Evolutionary conservation across 2,113 vertebrate species (phyloP).

Genomic region (Chascanopsetta lugubris): DNA sequence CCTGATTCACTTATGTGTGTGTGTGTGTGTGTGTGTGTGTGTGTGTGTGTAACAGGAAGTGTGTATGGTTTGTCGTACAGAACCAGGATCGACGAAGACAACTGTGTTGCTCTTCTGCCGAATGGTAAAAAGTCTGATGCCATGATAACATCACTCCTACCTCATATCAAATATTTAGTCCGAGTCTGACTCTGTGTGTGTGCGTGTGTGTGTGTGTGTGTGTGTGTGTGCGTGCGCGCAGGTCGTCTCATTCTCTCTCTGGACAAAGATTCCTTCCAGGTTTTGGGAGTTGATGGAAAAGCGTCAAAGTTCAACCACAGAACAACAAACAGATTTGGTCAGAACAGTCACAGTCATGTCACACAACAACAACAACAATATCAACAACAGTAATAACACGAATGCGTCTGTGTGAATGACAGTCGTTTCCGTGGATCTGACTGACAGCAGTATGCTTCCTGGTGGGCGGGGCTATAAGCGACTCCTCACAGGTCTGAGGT

Average conservation of each 20-base stretch:
- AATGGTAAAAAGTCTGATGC: slow-evolving; percentile 77
- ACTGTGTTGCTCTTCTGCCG: slow-evolving; percentile 84
- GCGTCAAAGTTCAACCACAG: slow-evolving; percentile 87
- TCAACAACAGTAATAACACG: too few relatives aligned
- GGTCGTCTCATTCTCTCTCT: slow-evolving; percentile 90
- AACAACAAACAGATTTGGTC: slow-evolving; percentile 85
- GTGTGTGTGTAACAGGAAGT: slow-evolving; percentile 76
- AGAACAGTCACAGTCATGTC: slow-evolving; percentile 35
- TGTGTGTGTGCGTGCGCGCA: slow-evolving; percentile 54
- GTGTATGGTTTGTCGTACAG: slow-evolving; percentile 86
- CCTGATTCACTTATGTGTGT: too few relatives aligned
- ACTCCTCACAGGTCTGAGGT: slow-evolving; percentile 85
- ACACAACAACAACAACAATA: too few relatives aligned
- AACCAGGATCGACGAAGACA: slow-evolving; percentile 91
- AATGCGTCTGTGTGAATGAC: background rate
- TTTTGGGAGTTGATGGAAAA: slow-evolving; percentile 88
- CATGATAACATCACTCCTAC: background rate
- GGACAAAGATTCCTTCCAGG: slow-evolving; percentile 93
- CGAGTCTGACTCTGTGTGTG: background rate
- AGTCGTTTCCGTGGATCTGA: slow-evolving; percentile 84
- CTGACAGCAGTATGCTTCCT: slow-evolving; percentile 78
- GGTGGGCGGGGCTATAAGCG: slow-evolving; percentile 84
- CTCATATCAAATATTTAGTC: background rate
- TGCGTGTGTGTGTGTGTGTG: background rate
- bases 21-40: too few relatives aligned